Percentiles rank a stretch among this genome's conserved stretches.
Conservation (phyloP, 1,140 invertebrate species). For the Drosophila subobscura region DNA sequence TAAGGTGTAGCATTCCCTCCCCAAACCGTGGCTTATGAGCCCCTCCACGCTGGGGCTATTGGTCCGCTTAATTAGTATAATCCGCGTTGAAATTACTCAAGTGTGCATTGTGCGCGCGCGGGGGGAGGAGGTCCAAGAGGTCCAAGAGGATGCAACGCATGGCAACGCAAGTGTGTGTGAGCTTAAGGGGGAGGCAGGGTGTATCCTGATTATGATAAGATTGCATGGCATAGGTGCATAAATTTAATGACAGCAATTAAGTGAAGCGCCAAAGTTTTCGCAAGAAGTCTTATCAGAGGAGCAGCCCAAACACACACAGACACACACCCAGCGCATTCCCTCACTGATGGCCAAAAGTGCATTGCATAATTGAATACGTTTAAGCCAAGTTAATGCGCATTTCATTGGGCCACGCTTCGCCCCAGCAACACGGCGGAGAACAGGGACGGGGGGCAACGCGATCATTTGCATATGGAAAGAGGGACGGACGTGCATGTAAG, state of each 20-base stretch:
- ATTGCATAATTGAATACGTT: slow-evolving; percentile 78
- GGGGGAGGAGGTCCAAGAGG: neutral
- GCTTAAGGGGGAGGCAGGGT: neutral
- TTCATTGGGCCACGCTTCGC: slow-evolving; percentile 53
- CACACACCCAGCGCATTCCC: slow-evolving; percentile 18
- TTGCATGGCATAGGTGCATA: slow-evolving; percentile 60
- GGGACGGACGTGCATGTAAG: slow-evolving; percentile 63
- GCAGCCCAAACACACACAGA: slow-evolving; percentile 35
- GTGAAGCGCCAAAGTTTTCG: slow-evolving; percentile 69
- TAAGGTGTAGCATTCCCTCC: slow-evolving; percentile 21
- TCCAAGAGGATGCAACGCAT: slow-evolving; percentile 17
- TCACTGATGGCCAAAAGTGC: slow-evolving; percentile 28
- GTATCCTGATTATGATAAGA: slow-evolving; percentile 65
- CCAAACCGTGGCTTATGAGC: neutral
- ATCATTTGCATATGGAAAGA: slow-evolving; percentile 34
- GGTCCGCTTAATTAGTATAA: slow-evolving; percentile 80
- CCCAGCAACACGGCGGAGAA: slow-evolving; percentile 6
- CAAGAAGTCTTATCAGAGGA: slow-evolving; percentile 68
- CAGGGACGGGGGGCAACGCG: slow-evolving; percentile 2
- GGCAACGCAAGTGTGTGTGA: slow-evolving; percentile 29
- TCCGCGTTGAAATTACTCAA: slow-evolving; percentile 81
- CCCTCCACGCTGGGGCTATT: slow-evolving; percentile 27
- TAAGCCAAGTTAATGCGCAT: slow-evolving; percentile 78
- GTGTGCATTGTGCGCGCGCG: slow-evolving; percentile 64
- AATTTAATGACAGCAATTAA: slow-evolving; percentile 79